Evolutionary conservation across 2,888 invertebrate genomes (phyloP).

Genomic region (Epistrophella euchroma): DNA sequence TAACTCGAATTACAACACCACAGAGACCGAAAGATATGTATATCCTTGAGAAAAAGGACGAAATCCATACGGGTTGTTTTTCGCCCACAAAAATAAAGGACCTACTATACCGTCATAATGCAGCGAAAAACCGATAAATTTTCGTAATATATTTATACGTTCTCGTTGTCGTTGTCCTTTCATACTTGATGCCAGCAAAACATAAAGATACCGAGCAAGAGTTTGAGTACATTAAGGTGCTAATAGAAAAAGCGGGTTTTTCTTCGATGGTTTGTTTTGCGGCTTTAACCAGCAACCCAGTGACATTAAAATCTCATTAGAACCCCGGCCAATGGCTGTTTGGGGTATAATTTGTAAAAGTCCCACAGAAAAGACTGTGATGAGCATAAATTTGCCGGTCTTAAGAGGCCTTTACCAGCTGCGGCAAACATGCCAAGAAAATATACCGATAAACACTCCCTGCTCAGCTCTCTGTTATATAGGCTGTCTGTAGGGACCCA

Average conservation of each 20-base stretch:
- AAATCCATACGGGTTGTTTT: neutral
- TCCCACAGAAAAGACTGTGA: constrained; percentile 19
- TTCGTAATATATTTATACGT: constrained; percentile 52
- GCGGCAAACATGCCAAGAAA: neutral
- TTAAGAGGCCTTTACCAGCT: constrained; percentile 28
- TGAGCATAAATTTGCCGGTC: constrained; percentile 35
- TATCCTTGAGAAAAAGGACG: constrained; percentile 34
- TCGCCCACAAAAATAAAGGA: neutral
- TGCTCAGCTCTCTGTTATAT: neutral
- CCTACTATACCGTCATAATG: constrained; percentile 26
- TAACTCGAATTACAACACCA: constrained; percentile 34
- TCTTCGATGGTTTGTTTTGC: constrained; percentile 13
- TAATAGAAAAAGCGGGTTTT: constrained; percentile 30
- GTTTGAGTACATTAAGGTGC: constrained; percentile 16
- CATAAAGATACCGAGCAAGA: neutral
- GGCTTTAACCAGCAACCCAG: constrained; percentile 6
- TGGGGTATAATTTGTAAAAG: constrained; percentile 39
- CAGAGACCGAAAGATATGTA: neutral
- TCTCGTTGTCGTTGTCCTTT: constrained; percentile 11
- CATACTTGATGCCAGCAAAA: constrained; percentile 2
- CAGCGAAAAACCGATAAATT: constrained; percentile 59
- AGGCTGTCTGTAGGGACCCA: constrained; percentile 9
- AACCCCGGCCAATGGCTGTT: constrained; percentile 21
- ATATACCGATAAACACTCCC: neutral
- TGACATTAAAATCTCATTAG: constrained; percentile 72